Base-by-base conservation (phyloP, 1,140 invertebrate genomes). In the Lasioglossum baleicum region DNA sequence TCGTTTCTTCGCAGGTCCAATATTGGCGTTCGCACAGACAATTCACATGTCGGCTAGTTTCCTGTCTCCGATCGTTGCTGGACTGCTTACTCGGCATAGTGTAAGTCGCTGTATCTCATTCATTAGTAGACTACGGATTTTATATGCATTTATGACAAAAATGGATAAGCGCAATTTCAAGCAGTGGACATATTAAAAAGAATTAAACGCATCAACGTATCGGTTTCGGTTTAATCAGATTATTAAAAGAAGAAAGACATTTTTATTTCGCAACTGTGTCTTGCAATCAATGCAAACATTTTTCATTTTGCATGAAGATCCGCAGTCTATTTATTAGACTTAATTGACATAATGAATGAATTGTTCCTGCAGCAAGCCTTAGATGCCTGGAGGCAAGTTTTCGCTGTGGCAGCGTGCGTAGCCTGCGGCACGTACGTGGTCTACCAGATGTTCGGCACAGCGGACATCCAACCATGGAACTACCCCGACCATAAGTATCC, bases 31-130 rank as follows among this genome's bases (percentile, higher is more conserved):
- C 90, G 95, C 95, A 83, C 96, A 96, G 92, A 96, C 96, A 61
- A 96, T 96, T 83, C 96, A 96, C 88, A 96, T 96, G 95, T 94
- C 94, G 51, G 96, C 96, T 31, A 96, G 95, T 89, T 96, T 96
- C 85, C 85, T 96, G 11, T 96, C 95, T 53, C 95, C 95, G 0
- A 88, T 96, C 72, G 94, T 94, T 65, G 94, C 94, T 88, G 95
- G 95, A 83, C 88, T 95, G 61, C 88, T 95, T n/a, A 93, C 93
- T 48, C 84, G 94, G 83, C 91, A 94, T 75, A 93, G 91, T 77
- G 94, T 94, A 88, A 94, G 93, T 91, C 51, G 31, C 6, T 53
- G 7, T 53, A 7, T 48, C 13, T 48, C 13, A 53, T 53, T 53
- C 17, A 53, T 53, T 20, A 20, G 26, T 26, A n/a, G n/a, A n/a